Conservation (phyloP, 2,888 invertebrate genomes). For the Parapristionchus giblindavisi region DNA sequence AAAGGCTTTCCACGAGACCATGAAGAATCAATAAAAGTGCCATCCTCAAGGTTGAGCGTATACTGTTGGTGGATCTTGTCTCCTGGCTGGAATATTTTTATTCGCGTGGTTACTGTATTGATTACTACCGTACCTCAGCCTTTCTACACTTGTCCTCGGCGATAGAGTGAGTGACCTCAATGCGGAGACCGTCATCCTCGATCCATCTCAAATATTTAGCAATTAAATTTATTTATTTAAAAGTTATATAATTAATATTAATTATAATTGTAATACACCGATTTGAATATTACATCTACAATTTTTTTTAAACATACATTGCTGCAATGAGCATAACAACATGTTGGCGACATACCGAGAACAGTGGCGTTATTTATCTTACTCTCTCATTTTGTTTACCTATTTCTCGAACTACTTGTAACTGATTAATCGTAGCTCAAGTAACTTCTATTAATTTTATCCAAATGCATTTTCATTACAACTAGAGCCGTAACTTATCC, state of each 20-base stretch:
- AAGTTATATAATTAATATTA: background rate
- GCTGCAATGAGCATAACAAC: no score
- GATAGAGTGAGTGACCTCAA: constrained; percentile 61
- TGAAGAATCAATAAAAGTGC: constrained; percentile 65
- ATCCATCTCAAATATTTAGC: constrained; percentile 31
- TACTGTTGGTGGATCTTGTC: constrained; percentile 68
- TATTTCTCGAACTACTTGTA: no score
- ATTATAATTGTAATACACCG: background rate
- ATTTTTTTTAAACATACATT: no score
- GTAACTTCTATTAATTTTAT: no score
- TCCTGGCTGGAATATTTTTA: constrained; percentile 40
- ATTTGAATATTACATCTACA: background rate
- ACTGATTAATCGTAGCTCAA: no score
- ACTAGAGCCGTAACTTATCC: no score
- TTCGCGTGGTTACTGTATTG: background rate
- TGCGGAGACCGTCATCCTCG: constrained; percentile 33
- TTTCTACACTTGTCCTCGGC: constrained; percentile 57
- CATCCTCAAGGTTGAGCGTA: constrained; percentile 65
- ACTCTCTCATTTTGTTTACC: no score
- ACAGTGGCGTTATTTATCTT: no score
- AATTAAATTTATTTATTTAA: constrained; percentile 1
- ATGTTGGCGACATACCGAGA: no score
- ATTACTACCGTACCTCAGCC: constrained; percentile 43
- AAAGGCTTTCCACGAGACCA: constrained; percentile 65
- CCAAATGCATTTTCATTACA: no score